A percentile compares a stretch with the other conserved stretches of the same genome.
Conservation (phyloP, 2,113 vertebrate genomes). For the Helogale parvula region DNA sequence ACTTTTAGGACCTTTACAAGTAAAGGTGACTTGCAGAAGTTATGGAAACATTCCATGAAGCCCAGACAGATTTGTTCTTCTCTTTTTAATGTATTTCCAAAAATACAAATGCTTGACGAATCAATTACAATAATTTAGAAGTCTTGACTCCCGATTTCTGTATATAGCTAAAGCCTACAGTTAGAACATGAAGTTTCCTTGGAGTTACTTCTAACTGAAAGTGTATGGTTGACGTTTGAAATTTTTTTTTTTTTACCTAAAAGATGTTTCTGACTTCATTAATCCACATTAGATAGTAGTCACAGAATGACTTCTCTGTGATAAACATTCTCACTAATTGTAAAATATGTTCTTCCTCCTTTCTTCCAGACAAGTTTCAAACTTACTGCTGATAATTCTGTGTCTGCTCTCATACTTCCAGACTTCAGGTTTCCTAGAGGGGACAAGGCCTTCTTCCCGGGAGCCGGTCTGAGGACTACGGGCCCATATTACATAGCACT, state of each 20-base stretch:
- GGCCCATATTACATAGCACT: neutral
- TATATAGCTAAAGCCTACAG: neutral
- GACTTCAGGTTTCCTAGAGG: neutral
- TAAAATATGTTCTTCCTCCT: neutral
- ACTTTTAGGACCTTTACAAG: neutral
- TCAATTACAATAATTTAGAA: neutral
- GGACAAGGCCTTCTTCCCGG: neutral
- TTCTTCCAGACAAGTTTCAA: neutral
- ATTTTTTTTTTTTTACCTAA: neutral
- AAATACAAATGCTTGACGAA: constrained; percentile 25
- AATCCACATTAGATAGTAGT: neutral
- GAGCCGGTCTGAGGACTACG: neutral
- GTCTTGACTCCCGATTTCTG: constrained; percentile 11
- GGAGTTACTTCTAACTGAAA: neutral
- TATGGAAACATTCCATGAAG: neutral
- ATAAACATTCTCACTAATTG: neutral
- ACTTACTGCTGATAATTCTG: neutral
- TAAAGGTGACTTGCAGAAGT: neutral
- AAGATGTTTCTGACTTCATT: neutral
- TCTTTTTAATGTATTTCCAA: neutral
- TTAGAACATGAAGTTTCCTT: constrained; percentile 8
- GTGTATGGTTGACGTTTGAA: neutral
- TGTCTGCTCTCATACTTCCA: neutral
- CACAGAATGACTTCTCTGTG: neutral
- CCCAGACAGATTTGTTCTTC: neutral